These are phyloP conservation scores for Ardeotis arabs DNA, from an alignment of 2,113 vertebrate genomes.

Conservation along the genomic window DNA sequence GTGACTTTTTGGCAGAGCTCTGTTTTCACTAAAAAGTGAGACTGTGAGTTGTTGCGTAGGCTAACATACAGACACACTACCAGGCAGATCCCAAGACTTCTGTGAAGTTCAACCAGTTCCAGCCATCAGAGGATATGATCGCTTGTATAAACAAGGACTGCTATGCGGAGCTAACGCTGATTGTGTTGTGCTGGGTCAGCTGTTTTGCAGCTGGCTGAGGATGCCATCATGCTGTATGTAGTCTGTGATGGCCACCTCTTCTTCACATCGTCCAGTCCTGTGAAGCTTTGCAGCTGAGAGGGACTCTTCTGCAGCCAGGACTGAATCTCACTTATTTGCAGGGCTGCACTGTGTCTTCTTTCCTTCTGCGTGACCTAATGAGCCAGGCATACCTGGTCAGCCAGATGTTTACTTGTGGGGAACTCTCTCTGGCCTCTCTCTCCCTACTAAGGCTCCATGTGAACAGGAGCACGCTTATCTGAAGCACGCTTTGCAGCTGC, in stretches of 20 bases:
- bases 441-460: not conserved
- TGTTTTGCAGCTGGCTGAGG: not conserved
- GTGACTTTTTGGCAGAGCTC: not conserved
- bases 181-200: not conserved
- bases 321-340: not conserved
- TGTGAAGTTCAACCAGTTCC: not conserved
- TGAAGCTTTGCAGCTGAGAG: not conserved
- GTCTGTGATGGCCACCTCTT: not conserved
- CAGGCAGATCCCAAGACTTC: not conserved
- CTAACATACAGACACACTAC: not conserved
- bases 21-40: not conserved
- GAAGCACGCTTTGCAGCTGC: not conserved
- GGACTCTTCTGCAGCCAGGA: not conserved
- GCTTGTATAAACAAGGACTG: not conserved
- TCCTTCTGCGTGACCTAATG: not conserved
- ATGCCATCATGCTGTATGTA: not conserved
- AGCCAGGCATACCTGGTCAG: not conserved
- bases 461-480: not conserved
- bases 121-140: not conserved
- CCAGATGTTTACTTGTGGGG: not conserved
- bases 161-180: not conserved
- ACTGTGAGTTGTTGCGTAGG: not conserved
- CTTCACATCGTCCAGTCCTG: not conserved
- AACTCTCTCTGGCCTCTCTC: not conserved
- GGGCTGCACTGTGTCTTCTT: not conserved